Percentiles rank a stretch among this genome's conserved stretches.
Evolutionary conservation across 2,797 vertebrate species (phyloP).

Genomic region (Micromesistius poutassou): DNA sequence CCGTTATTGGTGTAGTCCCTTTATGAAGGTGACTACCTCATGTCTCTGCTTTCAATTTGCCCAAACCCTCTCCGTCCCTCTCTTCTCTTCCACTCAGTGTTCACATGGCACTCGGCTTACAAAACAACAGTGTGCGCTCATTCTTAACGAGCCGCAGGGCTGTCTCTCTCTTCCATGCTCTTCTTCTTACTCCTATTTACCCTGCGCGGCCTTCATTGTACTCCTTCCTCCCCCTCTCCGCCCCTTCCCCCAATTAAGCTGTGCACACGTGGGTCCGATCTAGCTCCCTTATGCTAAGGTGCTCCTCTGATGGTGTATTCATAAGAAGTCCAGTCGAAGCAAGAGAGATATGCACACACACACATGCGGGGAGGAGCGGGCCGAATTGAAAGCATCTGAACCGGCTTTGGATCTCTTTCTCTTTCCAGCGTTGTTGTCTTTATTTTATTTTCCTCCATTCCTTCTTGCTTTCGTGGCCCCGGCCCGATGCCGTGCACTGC

Average conservation of each 20-base stretch:
- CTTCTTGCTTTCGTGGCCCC: constrained; percentile 32
- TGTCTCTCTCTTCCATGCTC: not conserved
- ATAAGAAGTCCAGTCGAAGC: not conserved
- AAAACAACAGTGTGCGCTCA: constrained; percentile 33
- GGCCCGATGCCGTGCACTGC: constrained; percentile 48
- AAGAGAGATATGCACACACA: constrained; percentile 12
- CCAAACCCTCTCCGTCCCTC: not conserved
- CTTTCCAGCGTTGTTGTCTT: too few relatives aligned
- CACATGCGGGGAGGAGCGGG: constrained; percentile 39
- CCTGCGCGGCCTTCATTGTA: constrained; percentile 1
- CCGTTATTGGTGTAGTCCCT: too few relatives aligned
- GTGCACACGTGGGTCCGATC: constrained; percentile 2
- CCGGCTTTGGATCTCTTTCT: constrained; percentile 44
- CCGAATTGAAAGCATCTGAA: constrained; percentile 65
- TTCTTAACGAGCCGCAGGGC: constrained; percentile 21
- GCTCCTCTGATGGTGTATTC: not conserved
- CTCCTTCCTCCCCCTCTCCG: not conserved
- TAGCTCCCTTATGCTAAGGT: constrained; percentile 5
- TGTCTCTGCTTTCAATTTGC: too few relatives aligned
- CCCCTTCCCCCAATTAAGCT: constrained; percentile 15
- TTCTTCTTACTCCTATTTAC: not conserved
- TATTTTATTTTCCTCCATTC: not conserved
- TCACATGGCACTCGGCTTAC: constrained; percentile 24
- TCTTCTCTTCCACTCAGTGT: not conserved
- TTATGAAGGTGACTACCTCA: too few relatives aligned